Percentiles rank a stretch among this genome's conserved stretches.
phyloP scores from a whole-genome alignment of 2,888 invertebrate genomes.

The Dasysyrphus tricinctus region DNA sequence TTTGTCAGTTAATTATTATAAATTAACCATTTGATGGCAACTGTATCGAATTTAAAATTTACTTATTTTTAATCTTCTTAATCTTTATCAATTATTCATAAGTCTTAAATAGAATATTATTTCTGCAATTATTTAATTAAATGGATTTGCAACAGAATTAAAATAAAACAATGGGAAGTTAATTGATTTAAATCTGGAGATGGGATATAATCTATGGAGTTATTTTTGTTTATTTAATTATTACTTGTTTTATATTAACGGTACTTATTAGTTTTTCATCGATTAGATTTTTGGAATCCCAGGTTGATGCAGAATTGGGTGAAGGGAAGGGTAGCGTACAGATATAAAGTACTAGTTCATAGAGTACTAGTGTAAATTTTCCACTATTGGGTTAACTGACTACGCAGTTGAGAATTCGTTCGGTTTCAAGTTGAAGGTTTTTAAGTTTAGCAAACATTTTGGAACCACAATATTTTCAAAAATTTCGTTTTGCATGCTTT shows the following conservation, averaged over 20 bases:
- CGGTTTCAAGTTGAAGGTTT: too few relatives aligned
- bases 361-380: too few relatives aligned
- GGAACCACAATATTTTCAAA: too few relatives aligned
- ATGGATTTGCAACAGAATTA: neutral
- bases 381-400: too few relatives aligned
- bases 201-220: neutral
- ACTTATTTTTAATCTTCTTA: constrained; percentile 25
- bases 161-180: neutral
- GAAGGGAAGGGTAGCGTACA: too few relatives aligned
- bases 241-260: neutral
- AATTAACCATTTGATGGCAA: constrained; percentile 20
- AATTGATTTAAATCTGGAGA: neutral
- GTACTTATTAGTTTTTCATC: too few relatives aligned
- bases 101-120: neutral
- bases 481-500: too few relatives aligned
- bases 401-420: too few relatives aligned
- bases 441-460: too few relatives aligned
- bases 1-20: constrained; percentile 12
- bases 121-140: neutral
- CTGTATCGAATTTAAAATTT: constrained; percentile 37
- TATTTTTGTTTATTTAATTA: neutral
- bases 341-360: too few relatives aligned
- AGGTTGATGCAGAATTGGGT: too few relatives aligned
- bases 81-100: constrained; percentile 3
- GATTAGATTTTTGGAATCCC: too few relatives aligned